A percentile compares a stretch with the other conserved stretches of the same genome.
Conservation (phyloP, 2,888 invertebrate genomes). For the Metopia argyrocephala region DNA sequence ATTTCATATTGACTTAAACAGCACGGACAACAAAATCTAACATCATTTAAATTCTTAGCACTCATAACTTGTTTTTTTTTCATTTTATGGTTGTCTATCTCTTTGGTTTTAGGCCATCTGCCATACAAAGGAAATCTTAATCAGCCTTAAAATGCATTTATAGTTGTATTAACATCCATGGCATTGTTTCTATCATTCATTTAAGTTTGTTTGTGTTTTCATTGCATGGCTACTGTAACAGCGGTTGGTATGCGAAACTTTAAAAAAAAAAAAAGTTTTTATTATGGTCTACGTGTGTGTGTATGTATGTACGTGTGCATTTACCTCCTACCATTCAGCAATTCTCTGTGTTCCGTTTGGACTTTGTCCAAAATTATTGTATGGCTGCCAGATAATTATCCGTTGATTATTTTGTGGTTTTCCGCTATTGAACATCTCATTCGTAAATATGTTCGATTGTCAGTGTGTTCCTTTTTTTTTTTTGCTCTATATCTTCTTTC, state of each 20-base stretch:
- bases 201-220: constrained; percentile 11
- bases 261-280: no score
- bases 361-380: constrained; percentile 63
- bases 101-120: background rate
- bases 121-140: constrained; percentile 15
- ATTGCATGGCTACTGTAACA: constrained; percentile 46
- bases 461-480: background rate
- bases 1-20: background rate
- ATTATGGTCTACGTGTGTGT: background rate
- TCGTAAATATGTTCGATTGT: constrained; percentile 56
- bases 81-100: background rate
- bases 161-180: constrained; percentile 27
- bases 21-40: background rate
- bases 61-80: background rate
- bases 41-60: constrained; percentile 48
- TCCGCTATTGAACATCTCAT: constrained; percentile 71
- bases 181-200: background rate
- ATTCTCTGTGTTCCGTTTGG: constrained; percentile 54
- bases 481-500: constrained; percentile 15
- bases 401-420: constrained; percentile 77
- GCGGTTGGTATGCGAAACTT: no score
- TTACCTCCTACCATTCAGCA: no score
- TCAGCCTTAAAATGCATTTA: background rate
- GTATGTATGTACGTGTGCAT: background rate
- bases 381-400: constrained; percentile 75